Evolutionary conservation across 2,797 vertebrate species (phyloP).

Genomic region (Channallabes apus): DNA sequence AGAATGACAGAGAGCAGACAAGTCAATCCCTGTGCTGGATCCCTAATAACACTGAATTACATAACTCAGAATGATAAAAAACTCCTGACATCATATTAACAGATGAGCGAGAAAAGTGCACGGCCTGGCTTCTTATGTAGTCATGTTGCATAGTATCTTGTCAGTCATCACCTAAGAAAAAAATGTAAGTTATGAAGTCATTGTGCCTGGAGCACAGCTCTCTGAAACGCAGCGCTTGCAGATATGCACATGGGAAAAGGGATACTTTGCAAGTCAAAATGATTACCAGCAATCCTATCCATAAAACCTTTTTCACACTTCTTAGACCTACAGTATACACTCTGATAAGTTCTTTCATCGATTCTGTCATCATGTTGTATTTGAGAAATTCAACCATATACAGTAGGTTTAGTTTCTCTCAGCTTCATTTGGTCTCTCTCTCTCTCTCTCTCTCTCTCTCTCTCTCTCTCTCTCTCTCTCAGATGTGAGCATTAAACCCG

Average conservation of each 20-base stretch:
- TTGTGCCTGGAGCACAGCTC: background rate
- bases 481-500: slow-evolving; percentile 41
- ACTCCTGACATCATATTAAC: background rate
- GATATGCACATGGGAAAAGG: background rate
- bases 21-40: background rate
- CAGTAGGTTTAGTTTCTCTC: background rate
- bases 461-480: too few relatives aligned
- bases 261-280: slow-evolving; percentile 21
- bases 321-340: too few relatives aligned
- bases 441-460: too few relatives aligned
- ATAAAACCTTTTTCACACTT: background rate
- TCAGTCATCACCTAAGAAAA: background rate
- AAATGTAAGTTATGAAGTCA: background rate
- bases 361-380: background rate
- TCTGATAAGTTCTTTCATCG: too few relatives aligned
- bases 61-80: too few relatives aligned
- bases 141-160: background rate
- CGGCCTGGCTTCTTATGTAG: background rate
- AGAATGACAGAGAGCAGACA: background rate
- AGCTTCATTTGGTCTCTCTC: background rate
- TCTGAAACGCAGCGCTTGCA: background rate
- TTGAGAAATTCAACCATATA: background rate
- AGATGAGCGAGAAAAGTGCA: background rate
- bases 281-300: background rate
- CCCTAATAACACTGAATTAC: background rate